A percentile compares a stretch with the other conserved stretches of the same genome.
These are phyloP conservation scores for Anastatus disparis DNA, from an alignment of 1,140 invertebrate species.

Conservation along the genomic window DNA sequence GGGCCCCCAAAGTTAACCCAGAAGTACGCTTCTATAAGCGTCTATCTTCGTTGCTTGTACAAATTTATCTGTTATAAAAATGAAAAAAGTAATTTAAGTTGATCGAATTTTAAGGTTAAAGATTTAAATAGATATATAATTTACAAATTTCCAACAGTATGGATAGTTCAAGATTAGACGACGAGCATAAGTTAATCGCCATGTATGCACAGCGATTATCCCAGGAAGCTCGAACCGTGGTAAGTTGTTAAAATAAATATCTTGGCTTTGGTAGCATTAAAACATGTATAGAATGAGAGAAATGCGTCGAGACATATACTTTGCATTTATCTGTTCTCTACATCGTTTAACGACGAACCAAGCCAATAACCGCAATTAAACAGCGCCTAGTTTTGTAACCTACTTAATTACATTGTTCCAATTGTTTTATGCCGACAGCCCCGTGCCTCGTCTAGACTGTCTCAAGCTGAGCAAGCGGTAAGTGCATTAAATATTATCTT, in stretches of 20 bases:
- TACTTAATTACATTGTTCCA: slow-evolving; percentile 2
- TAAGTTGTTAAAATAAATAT: slow-evolving; percentile 66
- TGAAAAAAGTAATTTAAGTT: too few relatives aligned
- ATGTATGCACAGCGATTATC: slow-evolving; percentile 93
- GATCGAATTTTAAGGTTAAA: background rate
- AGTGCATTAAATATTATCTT: slow-evolving; percentile 47
- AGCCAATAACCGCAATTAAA: background rate
- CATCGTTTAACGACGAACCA: too few relatives aligned
- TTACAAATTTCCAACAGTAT: slow-evolving; percentile 55
- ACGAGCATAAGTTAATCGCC: slow-evolving; percentile 96
- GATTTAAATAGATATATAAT: background rate
- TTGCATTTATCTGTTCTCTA: too few relatives aligned
- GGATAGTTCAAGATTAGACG: slow-evolving; percentile 78
- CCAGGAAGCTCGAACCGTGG: slow-evolving; percentile 86
- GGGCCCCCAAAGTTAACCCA: too few relatives aligned
- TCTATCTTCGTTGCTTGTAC: too few relatives aligned
- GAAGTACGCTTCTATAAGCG: too few relatives aligned
- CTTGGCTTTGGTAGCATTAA: background rate
- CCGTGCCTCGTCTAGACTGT: slow-evolving; percentile 62
- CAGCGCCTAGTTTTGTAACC: background rate
- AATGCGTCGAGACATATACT: too few relatives aligned
- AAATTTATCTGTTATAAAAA: too few relatives aligned
- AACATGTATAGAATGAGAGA: too few relatives aligned
- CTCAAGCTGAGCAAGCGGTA: slow-evolving; percentile 62
- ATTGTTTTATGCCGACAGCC: slow-evolving; percentile 54